These are phyloP conservation scores for Stigmatopora argus DNA, from an alignment of 2,113 vertebrate species.

Conservation along the genomic window DNA sequence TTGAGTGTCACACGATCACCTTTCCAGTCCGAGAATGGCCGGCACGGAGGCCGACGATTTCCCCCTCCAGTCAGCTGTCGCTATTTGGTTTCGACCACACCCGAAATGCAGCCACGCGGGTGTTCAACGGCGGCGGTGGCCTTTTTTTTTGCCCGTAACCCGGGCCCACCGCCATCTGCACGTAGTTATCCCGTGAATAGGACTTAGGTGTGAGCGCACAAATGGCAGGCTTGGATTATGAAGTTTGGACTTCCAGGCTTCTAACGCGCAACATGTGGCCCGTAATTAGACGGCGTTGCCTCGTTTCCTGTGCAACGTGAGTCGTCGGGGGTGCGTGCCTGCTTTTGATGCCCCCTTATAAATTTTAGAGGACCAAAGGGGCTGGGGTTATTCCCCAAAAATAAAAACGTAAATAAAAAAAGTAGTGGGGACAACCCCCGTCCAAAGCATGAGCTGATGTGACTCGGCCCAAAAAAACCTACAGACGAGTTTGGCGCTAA, in stretches of 20 bases:
- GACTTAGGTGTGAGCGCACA: conserved; percentile 40
- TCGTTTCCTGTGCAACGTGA: conserved; percentile 61
- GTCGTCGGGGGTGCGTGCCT: conserved; percentile 34
- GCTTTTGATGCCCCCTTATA: conserved; percentile 64
- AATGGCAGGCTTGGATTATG: conserved; percentile 57
- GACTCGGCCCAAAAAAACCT: no score
- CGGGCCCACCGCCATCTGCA: conserved; percentile 52
- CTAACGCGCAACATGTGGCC: conserved; percentile 68
- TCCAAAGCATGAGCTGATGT: no score
- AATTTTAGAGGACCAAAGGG: conserved; percentile 57
- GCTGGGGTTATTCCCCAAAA: conserved; percentile 12
- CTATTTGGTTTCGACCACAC: conserved; percentile 52
- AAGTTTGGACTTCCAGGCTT: conserved; percentile 63
- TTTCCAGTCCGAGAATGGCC: conserved; percentile 14
- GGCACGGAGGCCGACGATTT: conserved; percentile 22
- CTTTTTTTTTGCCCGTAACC: conserved; percentile 40
- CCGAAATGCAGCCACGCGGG: conserved; percentile 32
- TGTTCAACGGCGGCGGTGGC: conserved; percentile 18
- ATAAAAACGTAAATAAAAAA: no score
- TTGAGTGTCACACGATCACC: no score
- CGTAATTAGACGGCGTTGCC: conserved; percentile 62
- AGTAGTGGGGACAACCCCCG: no score
- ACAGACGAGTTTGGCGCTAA: no score
- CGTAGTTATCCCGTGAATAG: conserved; percentile 58
- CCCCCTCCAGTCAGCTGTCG: conserved; percentile 55